These are phyloP conservation scores for Chiridota heheva DNA, from an alignment of 35 echinoderm and acorn worm genomes.

Conservation along the genomic window DNA sequence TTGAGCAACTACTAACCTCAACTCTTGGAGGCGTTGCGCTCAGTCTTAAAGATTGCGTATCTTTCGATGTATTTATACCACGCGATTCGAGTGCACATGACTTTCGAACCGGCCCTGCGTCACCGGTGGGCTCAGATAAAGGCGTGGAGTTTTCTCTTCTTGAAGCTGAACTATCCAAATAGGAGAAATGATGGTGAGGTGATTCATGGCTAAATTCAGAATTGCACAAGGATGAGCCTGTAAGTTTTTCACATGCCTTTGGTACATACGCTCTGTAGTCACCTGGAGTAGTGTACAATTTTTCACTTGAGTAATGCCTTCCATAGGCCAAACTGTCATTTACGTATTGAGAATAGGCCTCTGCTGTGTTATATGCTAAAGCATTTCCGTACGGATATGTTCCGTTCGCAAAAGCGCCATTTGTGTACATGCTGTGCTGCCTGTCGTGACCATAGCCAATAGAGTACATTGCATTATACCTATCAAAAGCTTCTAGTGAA, in stretches of 20 bases:
- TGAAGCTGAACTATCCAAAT: slow-evolving; percentile 40
- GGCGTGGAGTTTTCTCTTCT: background rate
- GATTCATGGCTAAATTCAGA: slow-evolving; percentile 20
- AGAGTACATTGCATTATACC: slow-evolving; percentile 92
- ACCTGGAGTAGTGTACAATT: slow-evolving; percentile 64
- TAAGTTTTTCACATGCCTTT: slow-evolving; percentile 20
- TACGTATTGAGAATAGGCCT: slow-evolving; percentile 83
- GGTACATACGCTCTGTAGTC: slow-evolving; percentile 42
- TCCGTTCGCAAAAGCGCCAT: slow-evolving; percentile 71
- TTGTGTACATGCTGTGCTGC: slow-evolving; percentile 84
- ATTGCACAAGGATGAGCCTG: slow-evolving; percentile 29
- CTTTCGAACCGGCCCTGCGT: slow-evolving; percentile 28
- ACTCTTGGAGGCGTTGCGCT: too few relatives aligned
- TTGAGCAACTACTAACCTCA: too few relatives aligned
- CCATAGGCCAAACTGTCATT: slow-evolving; percentile 83
- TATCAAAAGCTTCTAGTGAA: slow-evolving; percentile 83
- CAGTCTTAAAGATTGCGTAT: too few relatives aligned
- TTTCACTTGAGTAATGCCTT: slow-evolving; percentile 89
- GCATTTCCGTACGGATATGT: slow-evolving; percentile 78
- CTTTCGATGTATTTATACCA: slow-evolving; percentile 35
- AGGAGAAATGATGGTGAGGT: slow-evolving; percentile 43
- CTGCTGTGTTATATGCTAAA: slow-evolving; percentile 72
- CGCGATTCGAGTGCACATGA: slow-evolving; percentile 47
- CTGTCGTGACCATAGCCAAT: slow-evolving; percentile 73
- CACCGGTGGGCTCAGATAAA: background rate